Evolutionary conservation across 2,888 invertebrate genomes (phyloP).

Genomic region (Drosophila ochracea): DNA sequence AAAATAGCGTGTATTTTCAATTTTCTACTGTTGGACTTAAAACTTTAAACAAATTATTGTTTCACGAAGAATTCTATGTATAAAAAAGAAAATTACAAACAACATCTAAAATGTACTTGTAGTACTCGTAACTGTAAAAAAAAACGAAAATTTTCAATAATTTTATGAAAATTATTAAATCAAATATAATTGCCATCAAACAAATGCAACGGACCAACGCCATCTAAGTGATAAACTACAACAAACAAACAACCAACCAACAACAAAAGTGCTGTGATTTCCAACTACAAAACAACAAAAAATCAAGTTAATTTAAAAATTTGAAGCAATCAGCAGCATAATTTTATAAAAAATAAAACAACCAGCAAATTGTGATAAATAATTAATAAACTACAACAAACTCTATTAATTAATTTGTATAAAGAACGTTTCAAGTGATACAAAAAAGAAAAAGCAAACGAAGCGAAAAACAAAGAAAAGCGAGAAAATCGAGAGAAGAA

Average conservation of each 20-base stretch:
- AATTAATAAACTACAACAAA: constrained; percentile 46
- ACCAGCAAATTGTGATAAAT: constrained; percentile 75
- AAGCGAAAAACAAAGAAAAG: constrained; percentile 29
- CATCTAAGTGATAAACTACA: constrained; percentile 79
- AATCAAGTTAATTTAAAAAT: constrained; percentile 61
- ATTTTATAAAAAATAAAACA: constrained; percentile 37
- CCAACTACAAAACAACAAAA: constrained; percentile 74
- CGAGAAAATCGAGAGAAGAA: constrained; percentile 41
- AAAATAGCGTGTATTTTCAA: constrained; percentile 59
- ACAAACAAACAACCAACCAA: constrained; percentile 46
- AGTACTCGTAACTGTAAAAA: constrained; percentile 55
- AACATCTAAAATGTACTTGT: constrained; percentile 60
- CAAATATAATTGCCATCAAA: constrained; percentile 75
- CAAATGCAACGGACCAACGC: constrained; percentile 82
- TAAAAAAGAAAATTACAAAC: constrained; percentile 14
- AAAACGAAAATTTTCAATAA: constrained; percentile 49
- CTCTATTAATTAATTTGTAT: constrained; percentile 57
- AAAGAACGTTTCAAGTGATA: constrained; percentile 67
- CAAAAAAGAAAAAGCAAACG: constrained; percentile 22
- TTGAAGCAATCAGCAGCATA: constrained; percentile 71
- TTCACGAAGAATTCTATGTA: constrained; percentile 77
- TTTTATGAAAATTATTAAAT: constrained; percentile 63
- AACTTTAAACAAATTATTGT: constrained; percentile 46
- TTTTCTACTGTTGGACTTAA: constrained; percentile 65
- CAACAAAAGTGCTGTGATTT: constrained; percentile 81